These are phyloP conservation scores for Ptychoptera contaminata DNA, from an alignment of 2,888 invertebrate species.

Conservation along the genomic window DNA sequence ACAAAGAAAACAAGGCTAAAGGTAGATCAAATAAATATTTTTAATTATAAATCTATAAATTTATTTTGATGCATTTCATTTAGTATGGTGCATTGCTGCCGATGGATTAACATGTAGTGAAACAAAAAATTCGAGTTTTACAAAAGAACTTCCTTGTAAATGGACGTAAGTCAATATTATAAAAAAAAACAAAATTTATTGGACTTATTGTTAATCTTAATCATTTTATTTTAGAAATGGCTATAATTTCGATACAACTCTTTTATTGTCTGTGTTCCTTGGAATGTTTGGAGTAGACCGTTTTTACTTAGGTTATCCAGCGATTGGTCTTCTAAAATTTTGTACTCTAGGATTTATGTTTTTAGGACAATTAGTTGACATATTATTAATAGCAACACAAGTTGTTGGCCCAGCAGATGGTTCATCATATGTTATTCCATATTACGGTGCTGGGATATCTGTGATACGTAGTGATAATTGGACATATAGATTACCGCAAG, in stretches of 20 bases:
- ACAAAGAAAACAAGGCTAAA: constrained; percentile 60
- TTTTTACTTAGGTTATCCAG: constrained; percentile 97
- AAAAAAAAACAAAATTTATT: background rate
- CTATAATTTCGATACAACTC: constrained; percentile 79
- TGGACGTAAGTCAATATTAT: constrained; percentile 92
- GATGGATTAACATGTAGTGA: constrained; percentile 69
- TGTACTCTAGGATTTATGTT: constrained; percentile 95
- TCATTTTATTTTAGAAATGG: constrained; percentile 58
- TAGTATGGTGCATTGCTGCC: constrained; percentile 68
- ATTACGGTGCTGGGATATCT: constrained; percentile 76
- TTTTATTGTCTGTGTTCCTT: constrained; percentile 86
- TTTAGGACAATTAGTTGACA: constrained; percentile 85
- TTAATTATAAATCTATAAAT: constrained; percentile 1
- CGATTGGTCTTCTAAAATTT: constrained; percentile 84
- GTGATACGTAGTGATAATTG: constrained; percentile 70
- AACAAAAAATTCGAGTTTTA: constrained; percentile 65
- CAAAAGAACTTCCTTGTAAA: constrained; percentile 70
- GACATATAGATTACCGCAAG: constrained; percentile 65
- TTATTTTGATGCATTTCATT: background rate
- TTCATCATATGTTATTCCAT: constrained; percentile 83
- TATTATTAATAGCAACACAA: constrained; percentile 57
- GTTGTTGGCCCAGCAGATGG: constrained; percentile 90
- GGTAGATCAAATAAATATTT: constrained; percentile 34
- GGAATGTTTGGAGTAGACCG: constrained; percentile 97
- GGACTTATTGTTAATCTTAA: background rate